These are phyloP conservation scores for Stenotaenia linearis DNA, from an alignment of 2,888 invertebrate genomes.

Conservation along the genomic window DNA sequence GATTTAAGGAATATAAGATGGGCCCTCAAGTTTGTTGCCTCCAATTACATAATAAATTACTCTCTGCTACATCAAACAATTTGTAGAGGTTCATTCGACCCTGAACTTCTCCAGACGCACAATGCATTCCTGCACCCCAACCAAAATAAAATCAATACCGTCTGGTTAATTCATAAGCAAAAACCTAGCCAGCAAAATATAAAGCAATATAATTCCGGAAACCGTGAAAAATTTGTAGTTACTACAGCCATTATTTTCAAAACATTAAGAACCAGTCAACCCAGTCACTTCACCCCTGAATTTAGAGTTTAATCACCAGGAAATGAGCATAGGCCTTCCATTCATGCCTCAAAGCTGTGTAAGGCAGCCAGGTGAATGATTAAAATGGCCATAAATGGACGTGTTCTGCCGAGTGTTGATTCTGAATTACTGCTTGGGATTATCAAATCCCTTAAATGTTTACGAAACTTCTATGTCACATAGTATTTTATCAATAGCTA, in stretches of 20 bases:
- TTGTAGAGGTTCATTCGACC: background rate
- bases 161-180: background rate
- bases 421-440: background rate
- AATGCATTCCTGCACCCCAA: background rate
- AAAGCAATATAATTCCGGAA: background rate
- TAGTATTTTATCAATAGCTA: no score
- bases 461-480: background rate
- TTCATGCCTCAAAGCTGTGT: background rate
- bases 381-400: conserved; percentile 11
- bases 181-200: background rate
- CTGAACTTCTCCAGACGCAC: background rate
- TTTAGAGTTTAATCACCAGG: conserved; percentile 7
- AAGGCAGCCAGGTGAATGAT: background rate
- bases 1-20: background rate
- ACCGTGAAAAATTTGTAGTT: no score
- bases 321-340: background rate
- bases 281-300: background rate
- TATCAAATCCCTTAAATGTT: background rate
- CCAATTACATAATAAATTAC: background rate
- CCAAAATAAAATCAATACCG: background rate
- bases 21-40: background rate
- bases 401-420: background rate
- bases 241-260: no score
- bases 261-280: background rate
- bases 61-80: background rate